Evolutionary conservation across 1,140 invertebrate species (phyloP), one percentile per base, ranked within the genome.

Genomic region (Drosophila busckii): DNA sequence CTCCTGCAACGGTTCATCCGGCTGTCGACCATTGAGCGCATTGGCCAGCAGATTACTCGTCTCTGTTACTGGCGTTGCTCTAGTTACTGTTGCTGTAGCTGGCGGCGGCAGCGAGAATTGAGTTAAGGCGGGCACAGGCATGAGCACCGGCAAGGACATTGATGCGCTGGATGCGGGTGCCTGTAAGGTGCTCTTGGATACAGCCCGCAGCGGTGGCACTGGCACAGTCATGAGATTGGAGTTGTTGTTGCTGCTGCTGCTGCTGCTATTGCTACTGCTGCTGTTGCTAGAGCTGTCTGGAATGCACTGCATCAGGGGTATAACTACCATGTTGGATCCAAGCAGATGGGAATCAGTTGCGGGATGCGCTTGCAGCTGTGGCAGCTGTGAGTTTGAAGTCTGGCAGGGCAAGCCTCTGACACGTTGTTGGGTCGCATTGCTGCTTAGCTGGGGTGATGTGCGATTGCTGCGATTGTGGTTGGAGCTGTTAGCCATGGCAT

Each of bases 281-380:
- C 31, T 42, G 15, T 50, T 59, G 26, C n/a, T n/a, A n/a, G 35
- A 19, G 48, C 12, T 32, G 16, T 31, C 41, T 20, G 41, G 12
- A 0, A 46, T n/a, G n/a, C n/a, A n/a, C 17, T 67, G 64, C 17
- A 53, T 80, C 22, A 84, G 61, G n/a, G 85, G 85, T 63, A 87
- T 87, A 9, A 85, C 71, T 3, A 87, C 83, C 85, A 87, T 87
- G 29, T 84, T 78, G 20, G 68, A 80, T 40, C 55, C 56, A 2
- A 84, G 70, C 20, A 83, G 28, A 50, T 68, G 6, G 53, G 40
- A 12, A 53, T 45, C 13, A 5, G 6, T 1, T 22, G n/a, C n/a
- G 22, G 35, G 4, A n/a, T n/a, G n/a, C n/a, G n/a, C n/a, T n/a
- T n/a, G n/a, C n/a, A n/a, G n/a, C 3, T 56, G 71, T 3, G 29